Conservation (phyloP, 2,797 vertebrate genomes). For the Alcedo atthis region DNA sequence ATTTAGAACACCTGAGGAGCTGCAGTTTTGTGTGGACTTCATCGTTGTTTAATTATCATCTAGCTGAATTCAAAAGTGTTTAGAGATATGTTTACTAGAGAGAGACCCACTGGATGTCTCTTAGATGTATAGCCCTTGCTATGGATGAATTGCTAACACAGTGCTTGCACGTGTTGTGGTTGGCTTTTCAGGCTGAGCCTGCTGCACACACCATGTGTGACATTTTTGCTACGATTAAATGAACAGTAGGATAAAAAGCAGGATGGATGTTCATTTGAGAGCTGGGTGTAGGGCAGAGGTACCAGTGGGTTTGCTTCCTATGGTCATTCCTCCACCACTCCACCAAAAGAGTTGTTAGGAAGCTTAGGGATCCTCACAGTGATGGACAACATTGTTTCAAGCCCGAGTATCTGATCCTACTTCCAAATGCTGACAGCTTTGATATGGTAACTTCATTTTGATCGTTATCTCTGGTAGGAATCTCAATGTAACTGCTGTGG, state of each 20-base stretch:
- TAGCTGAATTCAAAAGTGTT: background rate
- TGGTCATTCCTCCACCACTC: background rate
- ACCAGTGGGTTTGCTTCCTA: fast-evolving
- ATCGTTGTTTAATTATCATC: background rate
- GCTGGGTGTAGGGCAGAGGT: background rate
- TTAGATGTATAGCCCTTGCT: background rate
- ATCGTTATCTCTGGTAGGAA: background rate
- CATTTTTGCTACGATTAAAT: background rate
- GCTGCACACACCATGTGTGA: background rate
- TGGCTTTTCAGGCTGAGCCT: background rate
- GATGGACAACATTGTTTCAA: background rate
- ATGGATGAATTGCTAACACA: background rate
- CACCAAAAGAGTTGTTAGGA: background rate
- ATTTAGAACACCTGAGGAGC: background rate
- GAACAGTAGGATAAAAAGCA: background rate
- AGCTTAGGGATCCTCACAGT: no score
- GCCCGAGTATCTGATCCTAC: background rate
- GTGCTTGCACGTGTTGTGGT: fast-evolving
- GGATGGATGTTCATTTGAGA: background rate
- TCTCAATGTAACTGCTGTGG: background rate
- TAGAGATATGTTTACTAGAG: background rate
- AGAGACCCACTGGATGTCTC: fast-evolving
- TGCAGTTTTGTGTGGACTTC: background rate
- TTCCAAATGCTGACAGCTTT: background rate
- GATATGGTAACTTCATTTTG: fast-evolving